phyloP scores from a whole-genome alignment of 2,113 vertebrate species.

The Diadophis punctatus region DNA sequence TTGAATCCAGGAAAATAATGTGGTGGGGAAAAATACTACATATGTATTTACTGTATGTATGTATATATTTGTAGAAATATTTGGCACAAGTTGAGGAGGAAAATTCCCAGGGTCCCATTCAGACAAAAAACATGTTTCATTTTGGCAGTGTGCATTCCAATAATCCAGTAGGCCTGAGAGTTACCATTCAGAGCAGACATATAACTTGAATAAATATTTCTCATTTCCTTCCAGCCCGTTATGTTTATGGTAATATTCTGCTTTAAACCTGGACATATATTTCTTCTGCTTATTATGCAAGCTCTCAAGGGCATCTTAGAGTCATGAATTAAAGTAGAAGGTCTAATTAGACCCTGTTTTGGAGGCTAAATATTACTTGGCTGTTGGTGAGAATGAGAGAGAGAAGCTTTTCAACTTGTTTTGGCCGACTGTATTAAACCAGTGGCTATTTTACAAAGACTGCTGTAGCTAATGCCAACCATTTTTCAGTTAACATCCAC shows the following conservation, averaged over 20 bases:
- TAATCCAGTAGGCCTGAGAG: neutral
- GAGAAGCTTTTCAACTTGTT: neutral
- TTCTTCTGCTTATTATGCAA: slow-evolving; percentile 8
- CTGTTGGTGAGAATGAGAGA: neutral
- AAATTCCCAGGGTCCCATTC: fast-evolving
- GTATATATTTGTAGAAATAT: neutral
- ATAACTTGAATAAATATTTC: neutral
- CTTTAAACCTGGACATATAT: slow-evolving; percentile 24
- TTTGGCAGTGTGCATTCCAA: neutral
- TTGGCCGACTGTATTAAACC: slow-evolving; percentile 7
- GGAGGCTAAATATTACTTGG: slow-evolving; percentile 17
- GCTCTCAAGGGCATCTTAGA: slow-evolving; percentile 16
- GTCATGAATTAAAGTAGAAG: slow-evolving; percentile 33
- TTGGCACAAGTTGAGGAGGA: neutral
- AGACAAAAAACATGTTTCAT: neutral
- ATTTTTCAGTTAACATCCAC: slow-evolving; percentile 5
- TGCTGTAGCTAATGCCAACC: neutral
- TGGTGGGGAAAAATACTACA: neutral
- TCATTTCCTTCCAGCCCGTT: slow-evolving; percentile 13
- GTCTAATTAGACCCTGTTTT: slow-evolving; percentile 19
- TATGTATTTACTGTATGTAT: neutral
- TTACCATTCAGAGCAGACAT: neutral
- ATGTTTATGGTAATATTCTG: neutral
- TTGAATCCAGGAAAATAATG: neutral
- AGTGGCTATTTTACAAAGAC: neutral